Base-by-base conservation (phyloP, 2,797 vertebrate genomes). In the Huso huso region DNA sequence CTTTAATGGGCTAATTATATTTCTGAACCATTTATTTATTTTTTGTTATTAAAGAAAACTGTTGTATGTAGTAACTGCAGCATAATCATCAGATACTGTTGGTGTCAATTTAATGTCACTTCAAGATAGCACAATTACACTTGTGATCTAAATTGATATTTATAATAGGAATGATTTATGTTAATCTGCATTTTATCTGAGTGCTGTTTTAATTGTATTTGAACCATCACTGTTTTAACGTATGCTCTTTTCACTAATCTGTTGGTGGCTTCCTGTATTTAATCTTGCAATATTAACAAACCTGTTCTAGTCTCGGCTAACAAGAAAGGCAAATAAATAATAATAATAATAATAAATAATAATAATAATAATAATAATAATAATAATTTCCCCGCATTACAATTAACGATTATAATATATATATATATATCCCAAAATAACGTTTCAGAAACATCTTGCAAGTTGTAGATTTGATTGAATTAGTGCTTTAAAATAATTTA, bases 1-100 rank as follows among this genome's bases (percentile, higher is more conserved):
- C 83, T 91, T 92, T 92, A 95, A 93, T 86, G 85, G 89, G 86
- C 85, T 94, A 91, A 88, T 94, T 91, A 88, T 87, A 89, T 91
- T 90, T 91, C 88, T 73, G 72, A 82, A 79, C 78, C 68, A 79
- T 86, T 84, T 84, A 82, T 80, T 83, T 37, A 2, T 37, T 37
- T 37, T 37, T 87, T 78, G 75, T 68, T 81, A 84, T 76, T 71
- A 78, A 79, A 77, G 78, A 76, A 37, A 80, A 81, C 83, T 73
- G 70, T 82, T 78, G 68, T 66, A 67, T 67, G 64, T 73, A 74
- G 79, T 69, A 68, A 76, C 64, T 68, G 67, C 70, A 71, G 62
- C 82, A 87, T 78, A 88, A 88, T 84, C 80, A 84, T 37, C 23
- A 87, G 87, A 82, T 76, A 81, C 78, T 77, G 77, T 67, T 60